Evolutionary conservation across 2,888 invertebrate species (phyloP), one percentile per base, ranked within the genome.

Genomic region (Lithophane leautieri): DNA sequence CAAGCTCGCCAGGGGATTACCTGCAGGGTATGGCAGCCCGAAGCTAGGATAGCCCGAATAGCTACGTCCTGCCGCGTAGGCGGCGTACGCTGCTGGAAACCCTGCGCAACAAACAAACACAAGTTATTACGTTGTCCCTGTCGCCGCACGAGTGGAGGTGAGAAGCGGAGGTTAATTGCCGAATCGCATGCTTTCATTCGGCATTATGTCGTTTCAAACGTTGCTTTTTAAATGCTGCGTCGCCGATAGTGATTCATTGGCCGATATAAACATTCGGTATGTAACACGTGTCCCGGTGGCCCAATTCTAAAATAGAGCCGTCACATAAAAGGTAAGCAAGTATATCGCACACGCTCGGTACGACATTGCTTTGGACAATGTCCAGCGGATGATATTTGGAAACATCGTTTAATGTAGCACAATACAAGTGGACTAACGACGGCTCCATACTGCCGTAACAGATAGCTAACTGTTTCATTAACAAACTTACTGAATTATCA

Each of bases 41-140:
- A 99, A 99, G 98, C 99, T 98, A 97, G 99, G 98, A 97, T 99
- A 99, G 97, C 99, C 98, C 97, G 99, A 98, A 97, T 99, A 99
- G 96, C 99, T 98, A 97, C 99, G 98, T 97, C 99, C 98, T 96
- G 99, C 98, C 97, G 99, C 99, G 97, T 99, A 99, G 94, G 99
- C 99, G 97, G 99, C 99, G 97, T 99, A 99, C 93, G 99, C 99
- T 96, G 99, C 98, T 97, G 99, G 98, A 97, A 99, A 99, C 97
- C 99, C 99, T 99, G 97, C 85, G 87, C 90, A 96, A 95, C 94
- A 95, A 95, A 96, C 88, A 93, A 93, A 85, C 85, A 92, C 88
- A 93, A 83, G 79, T 87, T 86, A 88, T 80, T 85, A 84, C 79
- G 61, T 65, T 68, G 75, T 73, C 78, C 68, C 82, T 79, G 81